phyloP scores from a whole-genome alignment of 2,888 invertebrate species.

The Hirtodrosophila duncani region DNA sequence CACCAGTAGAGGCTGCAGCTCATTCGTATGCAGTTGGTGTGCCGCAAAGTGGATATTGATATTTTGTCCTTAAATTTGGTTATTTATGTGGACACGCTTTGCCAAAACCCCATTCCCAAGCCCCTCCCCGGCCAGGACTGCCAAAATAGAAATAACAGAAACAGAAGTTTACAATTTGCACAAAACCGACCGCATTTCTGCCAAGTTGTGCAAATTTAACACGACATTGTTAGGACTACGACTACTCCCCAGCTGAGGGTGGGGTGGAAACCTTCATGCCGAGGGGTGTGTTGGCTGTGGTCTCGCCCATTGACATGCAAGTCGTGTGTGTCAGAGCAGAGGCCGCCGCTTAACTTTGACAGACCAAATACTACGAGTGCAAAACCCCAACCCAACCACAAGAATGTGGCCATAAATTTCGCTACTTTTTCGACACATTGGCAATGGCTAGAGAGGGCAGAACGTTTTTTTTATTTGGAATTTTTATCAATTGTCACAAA shows the following conservation, averaged over 20 bases:
- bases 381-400: slow-evolving; percentile 3
- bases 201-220: slow-evolving; percentile 73
- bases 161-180: slow-evolving; percentile 64
- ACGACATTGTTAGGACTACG: slow-evolving; percentile 61
- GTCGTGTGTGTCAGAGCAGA: slow-evolving; percentile 73
- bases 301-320: slow-evolving; percentile 65
- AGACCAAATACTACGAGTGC: slow-evolving; percentile 45
- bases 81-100: slow-evolving; percentile 75
- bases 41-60: slow-evolving; percentile 79
- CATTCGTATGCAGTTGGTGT: slow-evolving; percentile 77
- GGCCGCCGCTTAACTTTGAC: slow-evolving; percentile 75
- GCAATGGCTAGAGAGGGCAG: no score
- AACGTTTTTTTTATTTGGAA: slow-evolving; percentile 42
- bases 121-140: slow-evolving; percentile 8
- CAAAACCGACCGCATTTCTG: slow-evolving; percentile 42
- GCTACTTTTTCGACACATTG: slow-evolving; percentile 52
- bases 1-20: slow-evolving; percentile 20
- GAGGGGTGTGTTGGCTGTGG: slow-evolving; percentile 16
- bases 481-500: slow-evolving; percentile 66
- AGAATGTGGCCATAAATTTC: slow-evolving; percentile 64
- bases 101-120: slow-evolving; percentile 7
- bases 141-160: slow-evolving; percentile 20
- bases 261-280: no score
- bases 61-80: slow-evolving; percentile 78
- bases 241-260: no score